These are phyloP conservation scores for Carassius carassius DNA, from an alignment of 2,113 vertebrate genomes.

Conservation along the genomic window DNA sequence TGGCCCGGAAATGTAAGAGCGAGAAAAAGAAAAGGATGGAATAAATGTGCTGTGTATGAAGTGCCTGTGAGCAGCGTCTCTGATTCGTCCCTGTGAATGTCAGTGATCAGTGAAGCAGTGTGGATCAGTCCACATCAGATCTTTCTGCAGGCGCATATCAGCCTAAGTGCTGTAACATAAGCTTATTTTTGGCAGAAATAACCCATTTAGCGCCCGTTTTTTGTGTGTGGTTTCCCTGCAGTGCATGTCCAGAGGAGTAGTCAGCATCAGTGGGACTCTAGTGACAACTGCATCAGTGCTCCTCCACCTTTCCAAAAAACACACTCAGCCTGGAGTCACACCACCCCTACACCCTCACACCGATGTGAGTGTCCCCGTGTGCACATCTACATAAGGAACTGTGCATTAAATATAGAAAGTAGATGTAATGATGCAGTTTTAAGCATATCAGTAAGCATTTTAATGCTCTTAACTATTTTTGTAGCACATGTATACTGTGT, in stretches of 20 bases:
- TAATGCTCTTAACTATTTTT: too few species aligned
- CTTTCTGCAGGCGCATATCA: not conserved
- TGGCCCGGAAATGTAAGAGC: conserved; percentile 73
- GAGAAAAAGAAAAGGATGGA: not conserved
- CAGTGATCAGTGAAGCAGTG: conserved; percentile 23
- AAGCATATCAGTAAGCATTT: too few species aligned
- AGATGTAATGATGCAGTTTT: too few species aligned
- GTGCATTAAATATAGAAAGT: not conserved
- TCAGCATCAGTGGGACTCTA: conserved; percentile 90
- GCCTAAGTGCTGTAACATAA: not conserved
- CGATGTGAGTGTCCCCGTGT: conserved; percentile 43
- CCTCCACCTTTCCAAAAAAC: conserved; percentile 45
- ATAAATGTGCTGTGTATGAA: not conserved
- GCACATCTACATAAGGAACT: too few species aligned
- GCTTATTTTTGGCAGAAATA: not conserved
- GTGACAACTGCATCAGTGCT: conserved; percentile 74
- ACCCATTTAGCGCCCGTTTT: not conserved
- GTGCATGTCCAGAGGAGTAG: conserved; percentile 94
- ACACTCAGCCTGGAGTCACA: conserved; percentile 36
- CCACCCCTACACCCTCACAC: conserved; percentile 51
- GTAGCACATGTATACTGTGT: too few species aligned
- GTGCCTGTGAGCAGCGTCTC: conserved; percentile 7
- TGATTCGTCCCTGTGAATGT: conserved; percentile 7
- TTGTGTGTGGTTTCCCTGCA: conserved; percentile 66
- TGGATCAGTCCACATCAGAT: not conserved